Evolutionary conservation across 2,797 vertebrate species (phyloP).

Genomic region (Characodon lateralis): DNA sequence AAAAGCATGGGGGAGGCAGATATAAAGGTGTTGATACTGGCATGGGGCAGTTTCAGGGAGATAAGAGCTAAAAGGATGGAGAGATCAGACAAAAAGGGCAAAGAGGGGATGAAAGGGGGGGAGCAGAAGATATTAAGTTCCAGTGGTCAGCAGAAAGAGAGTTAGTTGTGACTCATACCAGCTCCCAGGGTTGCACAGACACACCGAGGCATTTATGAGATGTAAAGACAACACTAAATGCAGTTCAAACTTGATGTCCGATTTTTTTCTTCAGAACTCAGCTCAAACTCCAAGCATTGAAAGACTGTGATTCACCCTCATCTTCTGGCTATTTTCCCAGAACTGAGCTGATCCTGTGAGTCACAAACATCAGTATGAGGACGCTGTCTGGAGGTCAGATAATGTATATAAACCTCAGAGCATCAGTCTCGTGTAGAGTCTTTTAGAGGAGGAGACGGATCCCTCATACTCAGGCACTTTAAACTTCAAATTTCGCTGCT

Average conservation of each 20-base stretch:
- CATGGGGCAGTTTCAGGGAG: constrained; percentile 8
- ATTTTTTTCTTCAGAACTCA: not conserved
- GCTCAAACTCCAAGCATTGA: too few relatives aligned
- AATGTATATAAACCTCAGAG: constrained; percentile 28
- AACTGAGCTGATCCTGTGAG: constrained; percentile 34
- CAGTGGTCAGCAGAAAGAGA: constrained; percentile 59
- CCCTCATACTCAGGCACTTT: not conserved
- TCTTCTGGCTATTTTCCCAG: not conserved
- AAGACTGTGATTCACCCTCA: not conserved
- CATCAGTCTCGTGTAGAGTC: constrained; percentile 8
- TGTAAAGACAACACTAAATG: constrained; percentile 2
- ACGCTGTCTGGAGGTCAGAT: constrained; percentile 36
- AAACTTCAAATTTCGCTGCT: too few relatives aligned
- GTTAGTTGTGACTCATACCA: constrained; percentile 66
- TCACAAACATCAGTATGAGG: constrained; percentile 40
- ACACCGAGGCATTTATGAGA: constrained; percentile 43
- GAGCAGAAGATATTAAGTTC: constrained; percentile 36
- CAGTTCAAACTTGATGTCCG: constrained; percentile 5
- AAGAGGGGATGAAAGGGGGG: not conserved
- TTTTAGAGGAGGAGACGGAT: constrained; percentile 15
- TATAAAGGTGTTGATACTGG: constrained; percentile 25
- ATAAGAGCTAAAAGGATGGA: constrained; percentile 18
- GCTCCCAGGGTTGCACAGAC: constrained; percentile 33
- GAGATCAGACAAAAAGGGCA: constrained; percentile 4
- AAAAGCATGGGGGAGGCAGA: not conserved